Evolutionary conservation across 2,888 invertebrate species (phyloP).

Genomic region (Synanthedon formicaeformis): DNA sequence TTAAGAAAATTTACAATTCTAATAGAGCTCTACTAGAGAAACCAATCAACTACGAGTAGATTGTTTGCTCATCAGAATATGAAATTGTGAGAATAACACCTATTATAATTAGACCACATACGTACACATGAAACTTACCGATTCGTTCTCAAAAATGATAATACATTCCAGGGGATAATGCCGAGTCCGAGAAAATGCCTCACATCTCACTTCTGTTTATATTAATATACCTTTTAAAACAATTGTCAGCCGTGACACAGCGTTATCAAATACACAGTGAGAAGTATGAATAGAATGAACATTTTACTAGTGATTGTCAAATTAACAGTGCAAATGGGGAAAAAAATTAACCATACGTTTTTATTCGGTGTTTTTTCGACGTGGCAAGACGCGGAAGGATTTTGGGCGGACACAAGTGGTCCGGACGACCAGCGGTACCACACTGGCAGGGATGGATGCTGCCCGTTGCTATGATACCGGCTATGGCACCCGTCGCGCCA

Average conservation of each 20-base stretch:
- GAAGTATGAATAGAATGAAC: slow-evolving; percentile 58
- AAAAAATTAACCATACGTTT: background rate
- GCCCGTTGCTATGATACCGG: slow-evolving; percentile 61
- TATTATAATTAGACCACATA: background rate
- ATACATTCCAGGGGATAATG: background rate
- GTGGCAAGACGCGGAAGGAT: slow-evolving; percentile 7
- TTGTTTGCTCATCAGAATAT: background rate
- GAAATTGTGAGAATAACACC: background rate
- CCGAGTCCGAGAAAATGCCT: slow-evolving; percentile 9
- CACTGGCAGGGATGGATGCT: slow-evolving; percentile 69
- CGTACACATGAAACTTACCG: background rate
- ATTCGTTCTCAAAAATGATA: background rate
- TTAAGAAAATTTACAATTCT: slow-evolving; percentile 8
- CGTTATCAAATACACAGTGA: slow-evolving; percentile 62
- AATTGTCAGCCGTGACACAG: slow-evolving; percentile 49
- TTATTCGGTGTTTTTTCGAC: slow-evolving; percentile 8
- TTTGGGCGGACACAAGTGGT: slow-evolving; percentile 21
- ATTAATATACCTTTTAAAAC: slow-evolving; percentile 32
- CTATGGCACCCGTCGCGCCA: slow-evolving; percentile 38
- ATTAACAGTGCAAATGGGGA: background rate
- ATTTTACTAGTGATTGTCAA: slow-evolving; percentile 19
- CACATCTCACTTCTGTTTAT: slow-evolving; percentile 23
- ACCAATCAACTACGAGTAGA: background rate
- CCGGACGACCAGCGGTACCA: slow-evolving; percentile 34
- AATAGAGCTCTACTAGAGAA: slow-evolving; percentile 4